Conservation (phyloP, 2,888 invertebrate genomes). For the Drosophila prostipennis region DNA sequence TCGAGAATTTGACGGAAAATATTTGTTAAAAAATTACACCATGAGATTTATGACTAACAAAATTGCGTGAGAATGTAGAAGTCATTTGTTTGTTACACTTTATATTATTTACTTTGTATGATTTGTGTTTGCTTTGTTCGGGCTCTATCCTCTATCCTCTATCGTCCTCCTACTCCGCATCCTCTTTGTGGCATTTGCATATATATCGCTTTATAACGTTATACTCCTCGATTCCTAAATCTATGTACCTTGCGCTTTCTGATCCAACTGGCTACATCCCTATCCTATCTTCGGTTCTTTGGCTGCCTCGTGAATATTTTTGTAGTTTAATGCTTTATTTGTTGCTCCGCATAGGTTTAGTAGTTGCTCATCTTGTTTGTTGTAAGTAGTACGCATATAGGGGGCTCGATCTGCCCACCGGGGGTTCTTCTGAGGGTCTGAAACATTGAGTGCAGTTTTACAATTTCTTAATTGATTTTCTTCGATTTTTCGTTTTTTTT, state of each 20-base stretch:
- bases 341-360: conserved; percentile 57
- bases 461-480: conserved; percentile 61
- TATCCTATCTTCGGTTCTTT: conserved; percentile 45
- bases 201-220: conserved; percentile 42
- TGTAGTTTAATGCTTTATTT: conserved; percentile 66
- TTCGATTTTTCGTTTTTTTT: conserved; percentile 26
- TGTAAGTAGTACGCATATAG: conserved; percentile 40
- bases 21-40: conserved; percentile 67
- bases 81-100: conserved; percentile 65
- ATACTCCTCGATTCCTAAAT: conserved; percentile 41
- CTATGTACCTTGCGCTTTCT: conserved; percentile 42
- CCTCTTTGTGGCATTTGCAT: conserved; percentile 28
- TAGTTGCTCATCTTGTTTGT: conserved; percentile 35
- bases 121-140: conserved; percentile 38
- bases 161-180: not conserved
- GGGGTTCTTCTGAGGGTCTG: conserved; percentile 52
- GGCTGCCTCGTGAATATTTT: conserved; percentile 61
- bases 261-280: conserved; percentile 21
- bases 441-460: conserved; percentile 77
- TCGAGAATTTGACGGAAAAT: conserved; percentile 44
- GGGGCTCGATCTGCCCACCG: conserved; percentile 19
- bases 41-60: conserved; percentile 79
- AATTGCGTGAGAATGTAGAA: conserved; percentile 79
- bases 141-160: conserved; percentile 8
- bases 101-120: conserved; percentile 40